Percentiles rank a stretch among this genome's conserved stretches.
Evolutionary conservation across 2,888 invertebrate species (phyloP).

Genomic region (Electrophaes corylata): DNA sequence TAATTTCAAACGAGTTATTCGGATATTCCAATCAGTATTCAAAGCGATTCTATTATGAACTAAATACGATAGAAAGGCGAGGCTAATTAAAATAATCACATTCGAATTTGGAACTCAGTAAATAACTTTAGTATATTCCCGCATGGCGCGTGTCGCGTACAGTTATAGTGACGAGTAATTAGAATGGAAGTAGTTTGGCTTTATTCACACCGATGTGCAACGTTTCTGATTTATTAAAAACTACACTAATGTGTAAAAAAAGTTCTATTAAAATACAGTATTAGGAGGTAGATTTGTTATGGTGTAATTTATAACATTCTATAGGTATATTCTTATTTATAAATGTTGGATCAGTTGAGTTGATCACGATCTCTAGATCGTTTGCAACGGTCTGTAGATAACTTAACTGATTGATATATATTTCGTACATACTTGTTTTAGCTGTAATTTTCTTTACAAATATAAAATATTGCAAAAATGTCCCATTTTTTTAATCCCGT

Average conservation of each 20-base stretch:
- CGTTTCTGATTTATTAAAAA: not conserved
- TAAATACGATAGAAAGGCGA: slow-evolving; percentile 31
- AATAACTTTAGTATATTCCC: slow-evolving; percentile 29
- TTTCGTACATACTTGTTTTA: too few relatives aligned
- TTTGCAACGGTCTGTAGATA: too few relatives aligned
- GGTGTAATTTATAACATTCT: too few relatives aligned
- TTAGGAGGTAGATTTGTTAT: too few relatives aligned
- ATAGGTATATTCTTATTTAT: too few relatives aligned
- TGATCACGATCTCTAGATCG: too few relatives aligned
- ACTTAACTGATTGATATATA: too few relatives aligned
- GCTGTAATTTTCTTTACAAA: too few relatives aligned
- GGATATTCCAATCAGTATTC: not conserved
- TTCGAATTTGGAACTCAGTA: slow-evolving; percentile 47
- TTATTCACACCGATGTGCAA: slow-evolving; percentile 11
- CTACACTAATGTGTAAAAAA: not conserved
- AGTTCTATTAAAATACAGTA: too few relatives aligned
- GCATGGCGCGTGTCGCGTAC: slow-evolving; percentile 19
- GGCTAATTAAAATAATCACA: slow-evolving; percentile 65
- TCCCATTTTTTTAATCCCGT: too few relatives aligned
- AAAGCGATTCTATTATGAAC: slow-evolving; percentile 7
- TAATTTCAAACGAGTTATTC: not conserved
- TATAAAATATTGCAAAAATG: too few relatives aligned
- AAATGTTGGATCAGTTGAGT: too few relatives aligned
- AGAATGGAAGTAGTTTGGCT: slow-evolving; percentile 15
- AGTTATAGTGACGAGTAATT: slow-evolving; percentile 30